Conservation (phyloP, 2,888 invertebrate species). For the Archips crataeganus region DNA sequence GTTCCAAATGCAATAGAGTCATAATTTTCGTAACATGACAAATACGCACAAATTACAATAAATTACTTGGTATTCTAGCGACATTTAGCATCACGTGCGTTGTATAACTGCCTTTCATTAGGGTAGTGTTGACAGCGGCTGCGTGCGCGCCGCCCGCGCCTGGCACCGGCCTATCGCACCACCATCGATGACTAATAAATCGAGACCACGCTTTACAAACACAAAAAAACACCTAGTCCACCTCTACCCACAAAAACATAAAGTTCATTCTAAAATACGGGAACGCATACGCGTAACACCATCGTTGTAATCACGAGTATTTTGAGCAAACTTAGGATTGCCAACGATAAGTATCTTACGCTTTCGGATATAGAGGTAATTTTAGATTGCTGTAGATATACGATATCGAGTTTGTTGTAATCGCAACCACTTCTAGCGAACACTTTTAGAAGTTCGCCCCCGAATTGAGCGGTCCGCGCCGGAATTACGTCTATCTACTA, state of each 20-base stretch:
- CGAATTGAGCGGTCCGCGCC: constrained; percentile 83
- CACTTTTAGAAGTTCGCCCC: constrained; percentile 80
- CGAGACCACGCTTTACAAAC: constrained; percentile 54
- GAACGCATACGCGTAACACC: constrained; percentile 53
- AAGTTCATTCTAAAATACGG: constrained; percentile 33
- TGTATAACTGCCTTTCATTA: constrained; percentile 85
- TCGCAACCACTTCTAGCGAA: constrained; percentile 82
- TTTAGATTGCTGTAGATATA: constrained; percentile 51
- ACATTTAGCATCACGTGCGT: constrained; percentile 83
- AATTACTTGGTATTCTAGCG: constrained; percentile 79
- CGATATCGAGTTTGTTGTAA: constrained; percentile 66
- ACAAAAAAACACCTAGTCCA: constrained; percentile 39
- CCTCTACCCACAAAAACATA: constrained; percentile 46
- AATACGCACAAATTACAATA: constrained; percentile 84
- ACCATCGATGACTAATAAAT: constrained; percentile 86
- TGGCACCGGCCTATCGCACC: constrained; percentile 82
- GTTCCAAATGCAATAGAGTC: constrained; percentile 59
- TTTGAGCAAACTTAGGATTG: constrained; percentile 57
- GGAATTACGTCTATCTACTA: constrained; percentile 70
- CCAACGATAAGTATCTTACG: constrained; percentile 58
- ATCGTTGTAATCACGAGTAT: constrained; percentile 65
- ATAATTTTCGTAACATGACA: constrained; percentile 81
- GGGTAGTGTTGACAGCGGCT: constrained; percentile 83
- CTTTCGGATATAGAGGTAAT: constrained; percentile 52
- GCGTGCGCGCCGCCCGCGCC: constrained; percentile 83